Conservation (phyloP, 2,888 invertebrate species). For the Leptinotarsa haldemani region DNA sequence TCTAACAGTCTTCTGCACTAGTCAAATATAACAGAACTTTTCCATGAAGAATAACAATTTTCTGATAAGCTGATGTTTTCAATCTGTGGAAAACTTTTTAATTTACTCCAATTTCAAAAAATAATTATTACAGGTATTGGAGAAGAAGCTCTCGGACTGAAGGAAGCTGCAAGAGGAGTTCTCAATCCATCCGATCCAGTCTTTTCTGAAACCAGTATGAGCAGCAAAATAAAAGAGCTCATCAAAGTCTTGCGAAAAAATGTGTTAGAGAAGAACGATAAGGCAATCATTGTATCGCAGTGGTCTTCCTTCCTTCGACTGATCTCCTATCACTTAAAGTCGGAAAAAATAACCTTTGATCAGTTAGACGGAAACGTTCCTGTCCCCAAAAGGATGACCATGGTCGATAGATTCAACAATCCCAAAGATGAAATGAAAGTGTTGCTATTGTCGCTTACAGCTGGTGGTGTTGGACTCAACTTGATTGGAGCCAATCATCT, state of each 20-base stretch:
- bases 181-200: slow-evolving; percentile 79
- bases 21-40: no score
- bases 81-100: no score
- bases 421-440: slow-evolving; percentile 71
- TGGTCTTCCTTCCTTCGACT: slow-evolving; percentile 88
- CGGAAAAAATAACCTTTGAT: slow-evolving; percentile 69
- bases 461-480: slow-evolving; percentile 96
- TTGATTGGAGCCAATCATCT: slow-evolving; percentile 93
- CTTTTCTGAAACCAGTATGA: slow-evolving; percentile 70
- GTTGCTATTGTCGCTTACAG: slow-evolving; percentile 87
- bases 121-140: slow-evolving; percentile 17
- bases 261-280: slow-evolving; percentile 71
- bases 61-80: no score
- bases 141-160: slow-evolving; percentile 65
- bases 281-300: slow-evolving; percentile 90
- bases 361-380: slow-evolving; percentile 82
- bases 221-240: slow-evolving; percentile 70
- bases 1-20: no score
- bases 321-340: slow-evolving; percentile 74
- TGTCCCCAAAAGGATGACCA: slow-evolving; percentile 76
- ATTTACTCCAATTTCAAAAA: neutral
- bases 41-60: no score
- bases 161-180: slow-evolving; percentile 73
- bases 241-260: slow-evolving; percentile 63
- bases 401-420: slow-evolving; percentile 79